Base-by-base conservation (phyloP, 1,140 invertebrate genomes). In the Macrobrachium nipponense region DNA sequence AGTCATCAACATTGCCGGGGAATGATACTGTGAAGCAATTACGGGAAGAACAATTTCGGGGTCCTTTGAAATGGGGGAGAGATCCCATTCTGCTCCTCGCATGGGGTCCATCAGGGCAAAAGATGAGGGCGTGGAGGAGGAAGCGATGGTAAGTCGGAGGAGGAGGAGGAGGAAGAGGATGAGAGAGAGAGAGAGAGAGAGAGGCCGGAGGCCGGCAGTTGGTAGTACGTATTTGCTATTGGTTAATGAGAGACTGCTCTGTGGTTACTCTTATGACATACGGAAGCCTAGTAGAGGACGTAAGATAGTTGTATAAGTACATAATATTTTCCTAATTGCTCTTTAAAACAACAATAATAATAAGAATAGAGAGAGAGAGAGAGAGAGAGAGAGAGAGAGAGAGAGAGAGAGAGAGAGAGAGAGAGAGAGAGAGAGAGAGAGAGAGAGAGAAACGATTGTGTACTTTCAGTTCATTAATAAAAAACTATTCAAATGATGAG, bases 401-500 rank as follows among this genome's bases (percentile, higher is more conserved):
- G 77, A 64, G n/a, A 60, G 60, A 27, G 59, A 27, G 43, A 64
- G 60, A 43, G 61, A 66, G 61, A 20, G 61, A 66, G n/a, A 64
- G 36, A 80, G 14, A 79, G 60, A 64, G 11, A 79, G 18, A 43
- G 23, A 43, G 23, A 73, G 70, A 73, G 10, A 73, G 70, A 73
- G n/a, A 73, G 10, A 73, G 36, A 73, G 36, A 70, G 20, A 70
- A n/a, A 70, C 5, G 20, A 36, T 14, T 5, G 66, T 18, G 68
- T 11, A 73, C 36, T 17, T 43, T 5, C 15, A 36, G 10, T 10
- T 51, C 5, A 10, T 51, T 51, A 51, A 51, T 51, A 10, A 51
- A 51, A 5, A 51, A 6, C 44, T 51, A 23, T 66, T n/a, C 12
- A 11, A 68, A 27, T 68, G 64, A 68, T 68, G 64, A 68, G 64